Conservation (phyloP, 2,113 vertebrate genomes). For the Muscicapa adusta region DNA sequence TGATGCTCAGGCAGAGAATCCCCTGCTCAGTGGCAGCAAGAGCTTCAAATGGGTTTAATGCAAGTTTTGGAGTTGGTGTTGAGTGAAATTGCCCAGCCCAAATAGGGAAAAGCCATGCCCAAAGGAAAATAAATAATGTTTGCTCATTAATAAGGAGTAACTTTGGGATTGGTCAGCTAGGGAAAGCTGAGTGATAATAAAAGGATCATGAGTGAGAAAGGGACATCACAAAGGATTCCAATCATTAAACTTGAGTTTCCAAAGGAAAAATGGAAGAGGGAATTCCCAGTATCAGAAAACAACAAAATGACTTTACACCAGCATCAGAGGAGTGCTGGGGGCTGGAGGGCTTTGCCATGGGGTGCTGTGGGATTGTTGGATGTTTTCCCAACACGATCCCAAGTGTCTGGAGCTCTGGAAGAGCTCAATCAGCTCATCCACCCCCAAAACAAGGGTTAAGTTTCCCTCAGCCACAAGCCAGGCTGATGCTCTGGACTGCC, state of each 20-base stretch:
- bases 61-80: background rate
- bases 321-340: background rate
- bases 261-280: background rate
- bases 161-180: background rate
- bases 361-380: fast-evolving
- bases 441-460: fast-evolving
- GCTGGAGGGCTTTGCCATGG: fast-evolving
- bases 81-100: background rate
- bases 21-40: background rate
- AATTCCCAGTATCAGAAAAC: background rate
- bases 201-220: background rate
- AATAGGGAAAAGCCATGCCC: fast-evolving
- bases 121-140: background rate
- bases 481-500: background rate
- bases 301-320: fast-evolving
- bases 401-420: fast-evolving
- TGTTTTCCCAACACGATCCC: background rate
- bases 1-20: background rate
- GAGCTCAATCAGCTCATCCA: fast-evolving
- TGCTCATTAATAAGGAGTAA: background rate
- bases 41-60: background rate
- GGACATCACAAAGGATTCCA: background rate
- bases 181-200: background rate
- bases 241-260: background rate
- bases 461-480: background rate